A percentile compares a stretch with the other conserved stretches of the same genome.
Evolutionary conservation across 2,113 vertebrate genomes (phyloP).

Genomic region (Hipposideros armiger): DNA sequence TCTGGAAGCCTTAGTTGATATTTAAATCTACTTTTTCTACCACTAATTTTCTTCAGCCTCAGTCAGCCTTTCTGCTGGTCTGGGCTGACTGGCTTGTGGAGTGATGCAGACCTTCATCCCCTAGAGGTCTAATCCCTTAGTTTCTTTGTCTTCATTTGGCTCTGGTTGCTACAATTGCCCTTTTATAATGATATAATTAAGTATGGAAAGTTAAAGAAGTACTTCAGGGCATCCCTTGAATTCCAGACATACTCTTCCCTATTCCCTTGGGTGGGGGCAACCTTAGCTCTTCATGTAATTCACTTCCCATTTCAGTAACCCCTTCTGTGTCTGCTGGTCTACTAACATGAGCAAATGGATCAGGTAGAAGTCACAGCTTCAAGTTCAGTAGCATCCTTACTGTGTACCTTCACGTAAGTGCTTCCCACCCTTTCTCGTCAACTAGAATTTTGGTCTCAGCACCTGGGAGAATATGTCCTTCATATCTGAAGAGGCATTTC

Average conservation of each 20-base stretch:
- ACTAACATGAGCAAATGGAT: neutral
- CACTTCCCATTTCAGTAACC: neutral
- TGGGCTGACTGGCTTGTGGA: neutral
- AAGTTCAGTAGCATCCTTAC: neutral
- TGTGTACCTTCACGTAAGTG: neutral
- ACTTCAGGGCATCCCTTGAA: neutral
- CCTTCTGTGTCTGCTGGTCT: neutral
- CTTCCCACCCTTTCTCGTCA: neutral
- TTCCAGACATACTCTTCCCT: neutral
- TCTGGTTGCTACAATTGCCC: neutral
- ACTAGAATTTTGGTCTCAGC: neutral
- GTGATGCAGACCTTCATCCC: neutral
- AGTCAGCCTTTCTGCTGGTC: neutral
- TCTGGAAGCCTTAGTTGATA: neutral
- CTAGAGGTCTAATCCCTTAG: neutral
- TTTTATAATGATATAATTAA: neutral
- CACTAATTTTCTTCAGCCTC: neutral
- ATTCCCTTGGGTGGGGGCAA: neutral
- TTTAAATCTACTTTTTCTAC: neutral
- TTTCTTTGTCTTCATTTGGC: neutral
- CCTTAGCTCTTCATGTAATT: neutral
- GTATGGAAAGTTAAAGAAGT: neutral
- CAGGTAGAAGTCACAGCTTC: neutral
- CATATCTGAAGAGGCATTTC: neutral
- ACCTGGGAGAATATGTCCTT: neutral